A percentile compares a stretch with the other conserved stretches of the same genome.
phyloP scores from a whole-genome alignment of 2,888 invertebrate species.

The Papilio protenor region DNA sequence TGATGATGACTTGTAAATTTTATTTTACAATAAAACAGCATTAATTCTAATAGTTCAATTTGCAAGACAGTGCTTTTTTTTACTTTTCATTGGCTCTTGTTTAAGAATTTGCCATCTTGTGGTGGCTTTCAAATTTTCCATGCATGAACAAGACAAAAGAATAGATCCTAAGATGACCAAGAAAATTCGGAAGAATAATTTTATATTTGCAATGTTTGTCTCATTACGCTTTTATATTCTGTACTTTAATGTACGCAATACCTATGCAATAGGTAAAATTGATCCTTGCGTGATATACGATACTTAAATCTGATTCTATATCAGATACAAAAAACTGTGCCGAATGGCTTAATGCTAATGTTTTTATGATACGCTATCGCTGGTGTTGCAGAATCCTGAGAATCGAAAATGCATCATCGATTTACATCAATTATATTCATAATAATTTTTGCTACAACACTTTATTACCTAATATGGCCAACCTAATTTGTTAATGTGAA shows the following conservation, averaged over 20 bases:
- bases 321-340: neutral
- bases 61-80: neutral
- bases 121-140: neutral
- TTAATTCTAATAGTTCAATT: neutral
- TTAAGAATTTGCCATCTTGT: neutral
- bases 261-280: neutral
- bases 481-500: too few relatives aligned
- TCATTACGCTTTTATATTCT: neutral
- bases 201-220: neutral
- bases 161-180: neutral
- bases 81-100: neutral
- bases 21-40: too few relatives aligned
- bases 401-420: slow-evolving; percentile 7
- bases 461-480: neutral
- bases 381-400: neutral
- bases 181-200: neutral
- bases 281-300: neutral
- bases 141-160: neutral
- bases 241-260: neutral
- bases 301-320: neutral
- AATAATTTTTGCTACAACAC: neutral
- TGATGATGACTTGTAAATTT: too few relatives aligned
- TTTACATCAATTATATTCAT: neutral
- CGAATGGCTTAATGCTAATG: slow-evolving; percentile 8
- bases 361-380: neutral